A percentile compares a stretch with the other conserved stretches of the same genome.
Conservation (phyloP, 2,888 invertebrate species). For the Drosophila mimetica region DNA sequence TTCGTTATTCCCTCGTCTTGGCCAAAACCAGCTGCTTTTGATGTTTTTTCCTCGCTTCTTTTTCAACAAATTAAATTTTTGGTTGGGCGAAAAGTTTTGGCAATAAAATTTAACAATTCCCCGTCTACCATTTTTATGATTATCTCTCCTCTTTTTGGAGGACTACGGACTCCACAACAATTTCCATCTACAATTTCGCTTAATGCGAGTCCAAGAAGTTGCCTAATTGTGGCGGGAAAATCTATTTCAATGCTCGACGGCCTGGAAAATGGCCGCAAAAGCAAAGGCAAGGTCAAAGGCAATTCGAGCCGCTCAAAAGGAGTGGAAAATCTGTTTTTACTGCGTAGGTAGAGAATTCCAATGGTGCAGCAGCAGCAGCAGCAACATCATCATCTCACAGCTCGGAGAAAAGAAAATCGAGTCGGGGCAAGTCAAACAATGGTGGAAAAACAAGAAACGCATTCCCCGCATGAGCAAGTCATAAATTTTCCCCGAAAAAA, state of each 20-base stretch:
- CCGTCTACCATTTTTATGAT: slow-evolving; percentile 70
- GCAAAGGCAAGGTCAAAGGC: slow-evolving; percentile 72
- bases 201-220: slow-evolving; percentile 65
- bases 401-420: slow-evolving; percentile 48
- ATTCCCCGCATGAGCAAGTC: slow-evolving; percentile 68
- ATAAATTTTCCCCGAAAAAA: slow-evolving; percentile 68
- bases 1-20: slow-evolving; percentile 18
- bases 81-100: slow-evolving; percentile 54
- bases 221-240: slow-evolving; percentile 77
- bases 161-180: slow-evolving; percentile 29
- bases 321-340: slow-evolving; percentile 31
- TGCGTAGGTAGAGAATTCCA: slow-evolving; percentile 50
- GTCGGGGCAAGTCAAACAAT: slow-evolving; percentile 64
- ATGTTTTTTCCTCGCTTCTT: slow-evolving; percentile 62
- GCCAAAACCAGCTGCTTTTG: slow-evolving; percentile 74
- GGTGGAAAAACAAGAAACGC: slow-evolving; percentile 67
- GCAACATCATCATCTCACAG: slow-evolving; percentile 19
- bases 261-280: slow-evolving; percentile 37
- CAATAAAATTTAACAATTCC: slow-evolving; percentile 75
- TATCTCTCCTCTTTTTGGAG: slow-evolving; percentile 58
- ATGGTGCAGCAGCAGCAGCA: slow-evolving; percentile 31
- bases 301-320: slow-evolving; percentile 70
- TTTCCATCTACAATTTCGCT: slow-evolving; percentile 55
- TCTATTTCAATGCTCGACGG: slow-evolving; percentile 56
- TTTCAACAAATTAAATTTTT: slow-evolving; percentile 47